Conservation (phyloP, 1,140 invertebrate genomes). For the Calycopis cecrops region DNA sequence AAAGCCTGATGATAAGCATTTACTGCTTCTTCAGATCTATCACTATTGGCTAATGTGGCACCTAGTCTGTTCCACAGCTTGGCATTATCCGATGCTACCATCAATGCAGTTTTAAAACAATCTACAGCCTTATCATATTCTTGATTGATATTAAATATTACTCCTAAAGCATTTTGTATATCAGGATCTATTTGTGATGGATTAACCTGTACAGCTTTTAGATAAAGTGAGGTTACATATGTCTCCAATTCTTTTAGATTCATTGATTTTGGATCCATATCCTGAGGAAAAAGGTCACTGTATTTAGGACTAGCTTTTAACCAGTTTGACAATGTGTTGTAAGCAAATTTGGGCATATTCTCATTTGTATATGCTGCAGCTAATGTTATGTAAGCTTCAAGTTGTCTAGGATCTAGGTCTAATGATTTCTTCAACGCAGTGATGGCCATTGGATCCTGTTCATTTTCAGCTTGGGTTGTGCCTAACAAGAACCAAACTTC, state of each 20-base stretch:
- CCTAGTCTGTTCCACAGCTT: slow-evolving; percentile 98
- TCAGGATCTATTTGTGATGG: slow-evolving; percentile 91
- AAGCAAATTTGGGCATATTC: slow-evolving; percentile 85
- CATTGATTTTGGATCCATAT: slow-evolving; percentile 61
- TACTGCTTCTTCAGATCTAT: slow-evolving; percentile 95
- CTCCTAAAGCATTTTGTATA: slow-evolving; percentile 95
- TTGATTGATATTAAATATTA: slow-evolving; percentile 94
- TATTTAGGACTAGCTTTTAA: slow-evolving; percentile 91
- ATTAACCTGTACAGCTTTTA: slow-evolving; percentile 89
- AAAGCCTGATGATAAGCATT: slow-evolving; percentile 96
- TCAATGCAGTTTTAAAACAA: slow-evolving; percentile 94
- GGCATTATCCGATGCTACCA: slow-evolving; percentile 90
- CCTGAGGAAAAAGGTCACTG: slow-evolving; percentile 79
- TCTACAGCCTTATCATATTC: slow-evolving; percentile 98
- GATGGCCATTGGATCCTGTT: slow-evolving; percentile 91
- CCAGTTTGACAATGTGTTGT: slow-evolving; percentile 86
- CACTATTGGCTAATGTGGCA: slow-evolving; percentile 97
- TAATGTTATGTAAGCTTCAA: slow-evolving; percentile 90
- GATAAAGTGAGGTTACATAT: slow-evolving; percentile 86
- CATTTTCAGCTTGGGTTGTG: slow-evolving; percentile 92
- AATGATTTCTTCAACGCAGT: slow-evolving; percentile 91
- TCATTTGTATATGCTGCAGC: slow-evolving; percentile 98
- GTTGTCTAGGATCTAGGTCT: slow-evolving; percentile 87
- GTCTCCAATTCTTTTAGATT: slow-evolving; percentile 57
- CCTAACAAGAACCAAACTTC: slow-evolving; percentile 90